A percentile compares a stretch with the other conserved stretches of the same genome.
phyloP scores from a whole-genome alignment of 2,113 vertebrate species.

The Brachypteracias leptosomus region DNA sequence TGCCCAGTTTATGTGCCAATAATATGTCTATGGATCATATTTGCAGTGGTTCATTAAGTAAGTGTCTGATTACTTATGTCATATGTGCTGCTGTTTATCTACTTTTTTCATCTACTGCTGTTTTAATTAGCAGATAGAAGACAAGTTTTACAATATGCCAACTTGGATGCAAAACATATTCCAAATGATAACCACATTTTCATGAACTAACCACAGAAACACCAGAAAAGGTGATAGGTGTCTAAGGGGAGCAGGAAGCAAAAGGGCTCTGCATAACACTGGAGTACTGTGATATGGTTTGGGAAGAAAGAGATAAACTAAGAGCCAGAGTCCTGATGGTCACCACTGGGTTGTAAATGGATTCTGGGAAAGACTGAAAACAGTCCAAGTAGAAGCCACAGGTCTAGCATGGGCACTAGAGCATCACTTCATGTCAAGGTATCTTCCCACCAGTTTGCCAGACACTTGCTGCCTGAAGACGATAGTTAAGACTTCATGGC shows the following conservation, averaged over 20 bases:
- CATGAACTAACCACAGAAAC: neutral
- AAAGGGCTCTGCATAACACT: accelerated
- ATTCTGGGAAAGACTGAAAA: neutral
- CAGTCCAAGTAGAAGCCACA: neutral
- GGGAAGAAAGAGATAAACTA: neutral
- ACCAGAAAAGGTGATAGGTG: neutral
- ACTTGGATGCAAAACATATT: neutral
- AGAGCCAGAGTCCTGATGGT: neutral
- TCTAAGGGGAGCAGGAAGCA: neutral
- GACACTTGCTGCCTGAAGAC: neutral
- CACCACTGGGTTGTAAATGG: neutral
- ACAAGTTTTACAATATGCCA: neutral
- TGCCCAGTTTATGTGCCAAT: slow-evolving; percentile 19
- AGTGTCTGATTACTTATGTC: neutral
- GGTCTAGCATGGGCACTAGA: neutral
- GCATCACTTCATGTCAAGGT: neutral
- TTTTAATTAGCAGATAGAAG: neutral
- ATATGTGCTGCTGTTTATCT: neutral
- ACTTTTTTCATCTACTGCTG: neutral
- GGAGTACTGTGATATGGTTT: neutral
- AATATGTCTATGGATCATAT: slow-evolving; percentile 5
- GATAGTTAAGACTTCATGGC: neutral
- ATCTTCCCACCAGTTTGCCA: neutral
- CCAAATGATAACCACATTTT: neutral
- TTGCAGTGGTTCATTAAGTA: slow-evolving; percentile 8